Percentiles rank a stretch among this genome's conserved stretches.
phyloP scores from a whole-genome alignment of 2,888 invertebrate genomes.

The Agonopterix heracliana region DNA sequence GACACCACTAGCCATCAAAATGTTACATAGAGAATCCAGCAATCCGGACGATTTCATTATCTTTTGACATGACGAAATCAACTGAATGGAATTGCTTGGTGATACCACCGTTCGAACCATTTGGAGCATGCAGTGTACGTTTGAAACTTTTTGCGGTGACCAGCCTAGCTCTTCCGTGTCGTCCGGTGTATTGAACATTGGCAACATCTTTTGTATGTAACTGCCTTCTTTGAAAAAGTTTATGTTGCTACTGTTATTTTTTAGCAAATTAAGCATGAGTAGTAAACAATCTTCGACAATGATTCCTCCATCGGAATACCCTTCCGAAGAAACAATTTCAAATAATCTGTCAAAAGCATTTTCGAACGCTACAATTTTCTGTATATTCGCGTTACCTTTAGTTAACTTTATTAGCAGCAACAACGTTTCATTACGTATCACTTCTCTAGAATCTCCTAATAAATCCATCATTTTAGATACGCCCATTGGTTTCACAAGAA shows the following conservation, averaged over 20 bases:
- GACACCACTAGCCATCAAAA: conserved; percentile 96
- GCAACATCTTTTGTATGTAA: conserved; percentile 92
- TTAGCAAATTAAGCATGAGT: conserved; percentile 93
- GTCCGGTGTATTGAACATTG: conserved; percentile 89
- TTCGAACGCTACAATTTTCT: conserved; percentile 99
- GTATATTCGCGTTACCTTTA: conserved; percentile 95
- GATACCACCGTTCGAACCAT: conserved; percentile 94
- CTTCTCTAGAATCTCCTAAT: conserved; percentile 93
- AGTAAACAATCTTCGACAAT: conserved; percentile 98
- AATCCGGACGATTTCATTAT: conserved; percentile 88
- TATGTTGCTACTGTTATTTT: conserved; percentile 97
- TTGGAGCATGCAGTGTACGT: conserved; percentile 94
- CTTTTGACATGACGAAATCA: conserved; percentile 89
- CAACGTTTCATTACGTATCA: conserved; percentile 95
- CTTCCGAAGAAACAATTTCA: conserved; percentile 94
- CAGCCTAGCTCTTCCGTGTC: conserved; percentile 85
- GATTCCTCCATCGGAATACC: conserved; percentile 95
- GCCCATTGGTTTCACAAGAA: conserved; percentile 95
- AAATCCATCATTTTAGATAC: conserved; percentile 98
- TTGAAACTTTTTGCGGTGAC: conserved; percentile 96
- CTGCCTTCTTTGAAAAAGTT: conserved; percentile 99
- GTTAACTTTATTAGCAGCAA: conserved; percentile 94
- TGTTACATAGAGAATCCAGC: conserved; percentile 81
- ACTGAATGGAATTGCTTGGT: conserved; percentile 93
- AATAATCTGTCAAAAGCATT: conserved; percentile 97